Conservation (phyloP, 2,113 vertebrate genomes). For the Gobiocypris rarus region DNA sequence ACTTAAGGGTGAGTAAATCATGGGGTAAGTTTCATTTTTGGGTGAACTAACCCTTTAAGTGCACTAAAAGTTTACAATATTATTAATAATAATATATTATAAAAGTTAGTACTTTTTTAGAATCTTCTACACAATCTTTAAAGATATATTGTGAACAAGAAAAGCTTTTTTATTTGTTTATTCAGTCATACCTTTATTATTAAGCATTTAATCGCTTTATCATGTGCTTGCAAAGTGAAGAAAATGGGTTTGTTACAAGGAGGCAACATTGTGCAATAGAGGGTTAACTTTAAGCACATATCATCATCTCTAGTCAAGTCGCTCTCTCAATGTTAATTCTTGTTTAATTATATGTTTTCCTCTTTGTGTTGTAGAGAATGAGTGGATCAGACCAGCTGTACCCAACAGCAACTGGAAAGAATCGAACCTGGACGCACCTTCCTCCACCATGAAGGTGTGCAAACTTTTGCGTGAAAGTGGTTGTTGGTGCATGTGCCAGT, state of each 20-base stretch:
- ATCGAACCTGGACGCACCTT: conserved; percentile 83
- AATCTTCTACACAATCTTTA: not conserved
- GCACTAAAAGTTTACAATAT: not conserved
- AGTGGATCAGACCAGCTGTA: conserved; percentile 69
- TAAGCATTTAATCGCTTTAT: not conserved
- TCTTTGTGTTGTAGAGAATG: conserved; percentile 70
- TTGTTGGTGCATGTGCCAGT: not conserved
- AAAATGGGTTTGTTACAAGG: not conserved
- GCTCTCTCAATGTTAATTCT: not conserved
- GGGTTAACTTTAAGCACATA: not conserved
- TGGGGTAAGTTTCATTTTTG: too few relatives aligned
- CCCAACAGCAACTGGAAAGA: conserved; percentile 84
- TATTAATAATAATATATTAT: not conserved
- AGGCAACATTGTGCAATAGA: not conserved
- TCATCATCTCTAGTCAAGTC: not conserved
- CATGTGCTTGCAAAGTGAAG: not conserved
- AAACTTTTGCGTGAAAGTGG: not conserved
- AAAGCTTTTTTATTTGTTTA: not conserved
- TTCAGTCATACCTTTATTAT: not conserved
- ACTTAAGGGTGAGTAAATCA: too few relatives aligned
- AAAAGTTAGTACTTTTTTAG: not conserved
- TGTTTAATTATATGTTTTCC: not conserved
- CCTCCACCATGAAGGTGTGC: conserved; percentile 76
- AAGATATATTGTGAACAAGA: not conserved
- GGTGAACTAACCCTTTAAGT: not conserved